These are phyloP conservation scores for Prochilodus magdalenae DNA, from an alignment of 2,113 vertebrate species.

Conservation along the genomic window DNA sequence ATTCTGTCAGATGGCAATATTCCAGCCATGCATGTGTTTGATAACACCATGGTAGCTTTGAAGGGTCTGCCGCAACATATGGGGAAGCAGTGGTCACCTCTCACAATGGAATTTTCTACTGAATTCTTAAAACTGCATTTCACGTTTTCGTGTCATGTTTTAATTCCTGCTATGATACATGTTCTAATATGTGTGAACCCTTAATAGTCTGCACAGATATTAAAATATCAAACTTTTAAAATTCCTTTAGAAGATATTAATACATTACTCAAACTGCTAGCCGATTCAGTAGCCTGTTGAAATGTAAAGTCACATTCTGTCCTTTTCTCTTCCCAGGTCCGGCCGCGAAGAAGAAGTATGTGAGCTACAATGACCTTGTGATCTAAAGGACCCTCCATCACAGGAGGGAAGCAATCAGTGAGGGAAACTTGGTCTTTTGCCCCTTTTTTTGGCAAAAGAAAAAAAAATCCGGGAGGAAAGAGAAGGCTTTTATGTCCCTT, in stretches of 20 bases:
- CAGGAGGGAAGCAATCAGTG: conserved; percentile 67
- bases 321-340: conserved; percentile 79
- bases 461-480: background rate
- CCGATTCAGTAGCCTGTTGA: too few relatives aligned
- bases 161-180: background rate
- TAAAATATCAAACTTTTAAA: too few relatives aligned
- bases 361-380: conserved; percentile 94
- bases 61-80: too few relatives aligned
- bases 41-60: too few relatives aligned
- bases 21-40: too few relatives aligned
- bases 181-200: background rate
- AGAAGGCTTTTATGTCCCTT: conserved; percentile 45
- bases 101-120: too few relatives aligned
- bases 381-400: conserved; percentile 80
- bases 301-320: conserved; percentile 20
- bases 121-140: background rate
- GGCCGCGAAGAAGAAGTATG: conserved; percentile 92
- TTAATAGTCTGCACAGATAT: background rate
- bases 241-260: too few relatives aligned
- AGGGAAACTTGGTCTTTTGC: conserved; percentile 48
- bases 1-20: too few relatives aligned
- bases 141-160: background rate
- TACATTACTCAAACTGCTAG: background rate
- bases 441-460: conserved; percentile 39
- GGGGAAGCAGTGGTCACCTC: too few relatives aligned